A percentile compares a stretch with the other conserved stretches of the same genome.
Conservation (phyloP, 2,797 vertebrate genomes). For the Momotus momota region DNA sequence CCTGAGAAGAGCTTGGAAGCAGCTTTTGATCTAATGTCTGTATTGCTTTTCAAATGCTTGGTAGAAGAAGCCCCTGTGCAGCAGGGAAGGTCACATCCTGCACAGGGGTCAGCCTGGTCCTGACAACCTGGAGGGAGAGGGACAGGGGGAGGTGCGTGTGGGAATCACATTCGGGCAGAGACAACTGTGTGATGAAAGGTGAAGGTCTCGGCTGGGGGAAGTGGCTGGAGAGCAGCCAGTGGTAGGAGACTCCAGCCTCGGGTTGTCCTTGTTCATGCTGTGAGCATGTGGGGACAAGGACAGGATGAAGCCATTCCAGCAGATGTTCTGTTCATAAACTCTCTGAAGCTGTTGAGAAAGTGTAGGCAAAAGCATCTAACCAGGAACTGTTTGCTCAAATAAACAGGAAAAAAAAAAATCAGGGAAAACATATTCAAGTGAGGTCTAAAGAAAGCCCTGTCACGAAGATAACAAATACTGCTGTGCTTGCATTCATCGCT, state of each 20-base stretch:
- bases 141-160: not conserved
- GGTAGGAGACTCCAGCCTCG: not conserved
- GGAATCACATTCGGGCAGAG: not conserved
- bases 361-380: not conserved
- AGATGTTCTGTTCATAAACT: not conserved
- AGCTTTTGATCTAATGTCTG: not conserved
- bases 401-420: constrained; percentile 16
- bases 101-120: not conserved
- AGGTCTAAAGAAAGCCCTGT: not conserved
- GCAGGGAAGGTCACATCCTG: not conserved
- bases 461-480: not conserved
- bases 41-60: not conserved
- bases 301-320: not conserved
- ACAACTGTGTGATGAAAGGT: not conserved
- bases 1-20: not conserved
- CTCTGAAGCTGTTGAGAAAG: not conserved
- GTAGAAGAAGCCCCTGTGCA: not conserved
- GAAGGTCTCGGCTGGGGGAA: not conserved
- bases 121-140: not conserved
- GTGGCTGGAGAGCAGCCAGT: not conserved
- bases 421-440: not conserved
- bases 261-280: not conserved
- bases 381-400: not conserved
- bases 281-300: not conserved
- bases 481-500: not conserved